Base-by-base conservation (phyloP, 2,888 invertebrate species). In the Campoplex capitator region DNA sequence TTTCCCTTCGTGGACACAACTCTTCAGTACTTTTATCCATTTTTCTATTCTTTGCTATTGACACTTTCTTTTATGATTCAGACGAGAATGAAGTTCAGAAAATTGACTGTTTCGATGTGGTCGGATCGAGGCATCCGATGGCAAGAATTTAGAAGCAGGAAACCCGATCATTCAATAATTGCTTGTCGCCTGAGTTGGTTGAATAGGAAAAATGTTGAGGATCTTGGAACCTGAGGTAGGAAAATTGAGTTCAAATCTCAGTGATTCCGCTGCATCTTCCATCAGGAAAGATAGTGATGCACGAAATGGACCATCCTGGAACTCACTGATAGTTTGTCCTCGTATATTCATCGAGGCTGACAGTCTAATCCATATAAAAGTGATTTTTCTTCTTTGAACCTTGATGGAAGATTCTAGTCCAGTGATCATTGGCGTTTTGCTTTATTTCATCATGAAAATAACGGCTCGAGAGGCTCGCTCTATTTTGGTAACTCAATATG, bases 381-480 rank as follows among this genome's bases (percentile, higher is more conserved):
- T 62, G 62, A 62, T 62, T 62, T 32, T 62, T 62, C 32, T 32
- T 16, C 62, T 62, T 62, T 62, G 62, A 62, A 32, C 28, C 62
- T 16, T 16, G 62, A 62, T 62, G 32, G 62, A 62, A 62, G 9
- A 8, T 68, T 68, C 67, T 68, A 11, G 67, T 68, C 67, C 38
- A 9, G 67, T n/a, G 67, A 23, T 68, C 38, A 42, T 42, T 42
- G 9, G n/a, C 38, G n/a, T 68, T 38, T 68, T 23, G 1, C n/a
- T 68, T 68, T 23, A 38, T 23, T 68, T 68, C 9, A 38, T 9
- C 38, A 68, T 42, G 23, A n/a, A 68, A 68, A 32, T 32, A 13
- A 42, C 9, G 73, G 54, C 38, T n/a, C 13, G 7, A 54, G 54
- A 54, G 54, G 73, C 73, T 74, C 11, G 23, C 32, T 11, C 35